These are phyloP conservation scores for Volucella zonaria DNA, from an alignment of 2,888 invertebrate species.

Conservation along the genomic window DNA sequence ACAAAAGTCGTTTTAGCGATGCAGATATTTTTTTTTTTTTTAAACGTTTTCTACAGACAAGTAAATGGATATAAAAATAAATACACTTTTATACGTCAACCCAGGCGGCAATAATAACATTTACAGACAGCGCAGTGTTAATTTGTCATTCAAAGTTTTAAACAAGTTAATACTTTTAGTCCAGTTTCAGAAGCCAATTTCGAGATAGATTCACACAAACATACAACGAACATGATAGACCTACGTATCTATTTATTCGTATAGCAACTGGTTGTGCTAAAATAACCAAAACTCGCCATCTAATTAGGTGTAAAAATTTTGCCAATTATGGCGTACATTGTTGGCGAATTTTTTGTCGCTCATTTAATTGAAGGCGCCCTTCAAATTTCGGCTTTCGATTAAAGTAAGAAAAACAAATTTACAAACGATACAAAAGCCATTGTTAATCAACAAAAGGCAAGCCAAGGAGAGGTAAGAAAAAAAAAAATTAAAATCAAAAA, in stretches of 20 bases:
- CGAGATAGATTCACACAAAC: not conserved
- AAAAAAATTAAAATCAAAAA: not conserved
- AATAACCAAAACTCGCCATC: not conserved
- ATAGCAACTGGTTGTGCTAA: too few relatives aligned
- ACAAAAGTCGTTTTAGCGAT: not conserved
- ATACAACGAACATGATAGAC: not conserved
- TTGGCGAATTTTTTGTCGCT: conserved; percentile 3
- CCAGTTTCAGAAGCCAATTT: not conserved
- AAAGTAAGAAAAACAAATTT: conserved; percentile 7
- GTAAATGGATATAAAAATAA: not conserved
- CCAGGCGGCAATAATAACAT: too few relatives aligned
- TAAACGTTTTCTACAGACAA: conserved; percentile 4
- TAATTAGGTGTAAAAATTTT: conserved; percentile 61
- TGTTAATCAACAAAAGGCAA: conserved; percentile 22
- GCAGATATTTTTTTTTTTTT: conserved; percentile 27
- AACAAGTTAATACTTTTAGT: not conserved
- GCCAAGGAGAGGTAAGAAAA: not conserved
- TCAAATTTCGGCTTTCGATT: conserved; percentile 34
- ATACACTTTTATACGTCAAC: not conserved
- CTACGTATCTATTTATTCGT: not conserved
- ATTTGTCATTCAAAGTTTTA: not conserved
- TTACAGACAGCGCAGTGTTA: too few relatives aligned
- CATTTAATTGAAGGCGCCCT: conserved; percentile 18
- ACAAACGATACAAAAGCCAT: conserved; percentile 26
- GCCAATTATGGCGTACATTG: conserved; percentile 45